Conservation (phyloP, 2,797 vertebrate genomes). For the Notamacropus eugenii region DNA sequence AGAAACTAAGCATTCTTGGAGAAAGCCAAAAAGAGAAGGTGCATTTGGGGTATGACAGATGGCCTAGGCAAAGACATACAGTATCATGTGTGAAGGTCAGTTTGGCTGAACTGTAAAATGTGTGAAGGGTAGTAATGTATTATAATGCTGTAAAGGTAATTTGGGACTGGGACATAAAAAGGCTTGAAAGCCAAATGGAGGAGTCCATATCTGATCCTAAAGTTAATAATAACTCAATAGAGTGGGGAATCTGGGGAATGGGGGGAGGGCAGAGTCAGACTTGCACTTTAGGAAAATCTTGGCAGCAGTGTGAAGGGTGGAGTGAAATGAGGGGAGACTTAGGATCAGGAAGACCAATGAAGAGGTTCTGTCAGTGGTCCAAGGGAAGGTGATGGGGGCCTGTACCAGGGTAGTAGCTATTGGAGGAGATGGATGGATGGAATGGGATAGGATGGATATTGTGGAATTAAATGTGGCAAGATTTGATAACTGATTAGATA, state of each 20-base stretch:
- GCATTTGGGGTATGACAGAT: background rate
- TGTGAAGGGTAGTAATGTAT: background rate
- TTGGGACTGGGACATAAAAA: background rate
- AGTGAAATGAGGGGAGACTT: background rate
- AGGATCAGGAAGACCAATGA: background rate
- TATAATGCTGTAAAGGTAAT: background rate
- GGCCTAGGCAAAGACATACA: background rate
- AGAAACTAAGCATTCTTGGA: background rate
- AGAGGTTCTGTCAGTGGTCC: background rate
- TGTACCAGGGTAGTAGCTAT: no score
- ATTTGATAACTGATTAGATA: background rate
- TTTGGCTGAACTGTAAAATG: background rate
- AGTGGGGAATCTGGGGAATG: background rate
- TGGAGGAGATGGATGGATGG: background rate
- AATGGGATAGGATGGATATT: background rate
- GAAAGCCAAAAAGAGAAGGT: background rate
- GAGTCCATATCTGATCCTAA: background rate
- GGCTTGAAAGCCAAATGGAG: background rate
- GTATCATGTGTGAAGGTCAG: background rate
- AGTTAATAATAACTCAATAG: background rate
- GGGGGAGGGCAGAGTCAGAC: background rate
- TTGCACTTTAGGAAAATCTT: slow-evolving; percentile 10
- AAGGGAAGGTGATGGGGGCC: background rate
- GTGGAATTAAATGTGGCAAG: background rate
- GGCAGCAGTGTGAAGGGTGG: background rate